These are phyloP conservation scores for Altica lythri DNA, from an alignment of 2,888 invertebrate genomes.

Conservation along the genomic window DNA sequence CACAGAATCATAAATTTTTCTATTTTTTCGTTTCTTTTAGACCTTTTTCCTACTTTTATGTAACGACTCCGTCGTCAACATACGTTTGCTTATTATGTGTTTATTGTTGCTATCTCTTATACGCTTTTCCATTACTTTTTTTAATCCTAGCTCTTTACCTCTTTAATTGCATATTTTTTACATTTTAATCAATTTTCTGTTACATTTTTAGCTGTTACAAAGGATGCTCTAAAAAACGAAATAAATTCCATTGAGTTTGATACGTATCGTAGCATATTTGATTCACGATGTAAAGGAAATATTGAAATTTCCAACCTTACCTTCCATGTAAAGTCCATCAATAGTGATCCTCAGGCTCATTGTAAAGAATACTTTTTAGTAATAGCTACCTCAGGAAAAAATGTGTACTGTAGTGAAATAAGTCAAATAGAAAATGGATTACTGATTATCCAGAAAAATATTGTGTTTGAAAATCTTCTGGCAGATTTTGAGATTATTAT, in stretches of 20 bases:
- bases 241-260: constrained; percentile 35
- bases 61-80: too few species aligned
- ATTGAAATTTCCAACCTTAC: constrained; percentile 32
- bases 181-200: constrained; percentile 1
- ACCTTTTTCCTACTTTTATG: too few species aligned
- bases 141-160: too few species aligned
- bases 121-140: too few species aligned
- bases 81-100: too few species aligned
- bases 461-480: constrained; percentile 30
- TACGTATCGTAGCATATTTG: constrained; percentile 14
- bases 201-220: constrained; percentile 35
- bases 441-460: constrained; percentile 25
- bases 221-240: constrained; percentile 35
- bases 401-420: constrained; percentile 38
- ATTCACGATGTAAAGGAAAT: constrained; percentile 30
- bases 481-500: constrained; percentile 36
- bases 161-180: too few species aligned
- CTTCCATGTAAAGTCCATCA: too few species aligned
- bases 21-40: too few species aligned
- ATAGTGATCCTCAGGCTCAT: constrained; percentile 17
- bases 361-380: constrained; percentile 34
- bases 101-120: too few species aligned
- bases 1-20: too few species aligned
- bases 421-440: constrained; percentile 25
- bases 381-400: constrained; percentile 34